These are phyloP conservation scores for Onychostoma macrolepis DNA, from an alignment of 2,113 vertebrate genomes.

Conservation along the genomic window DNA sequence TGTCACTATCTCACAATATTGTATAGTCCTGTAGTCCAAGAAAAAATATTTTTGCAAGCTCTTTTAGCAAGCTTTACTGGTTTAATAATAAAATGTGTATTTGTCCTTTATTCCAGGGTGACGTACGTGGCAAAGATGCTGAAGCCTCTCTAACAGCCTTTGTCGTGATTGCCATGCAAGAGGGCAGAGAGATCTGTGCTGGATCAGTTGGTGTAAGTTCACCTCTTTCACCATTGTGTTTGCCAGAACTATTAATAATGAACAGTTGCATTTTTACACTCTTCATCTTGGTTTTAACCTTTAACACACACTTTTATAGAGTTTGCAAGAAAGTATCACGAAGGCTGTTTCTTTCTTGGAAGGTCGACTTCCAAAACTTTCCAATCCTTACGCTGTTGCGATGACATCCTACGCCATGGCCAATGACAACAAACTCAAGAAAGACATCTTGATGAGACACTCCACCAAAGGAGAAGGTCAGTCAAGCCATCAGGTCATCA, in stretches of 20 bases:
- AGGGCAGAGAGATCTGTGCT: constrained; percentile 73
- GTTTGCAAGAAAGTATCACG: constrained; percentile 67
- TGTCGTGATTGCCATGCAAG: constrained; percentile 80
- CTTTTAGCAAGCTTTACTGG: neutral
- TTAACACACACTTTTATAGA: constrained; percentile 65
- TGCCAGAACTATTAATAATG: neutral
- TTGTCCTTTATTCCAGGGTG: constrained; percentile 72
- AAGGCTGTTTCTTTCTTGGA: constrained; percentile 76
- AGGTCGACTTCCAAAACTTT: constrained; percentile 66
- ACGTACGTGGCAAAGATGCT: constrained; percentile 63
- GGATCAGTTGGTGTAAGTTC: constrained; percentile 76
- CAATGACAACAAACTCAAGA: constrained; percentile 62
- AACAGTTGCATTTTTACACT: neutral
- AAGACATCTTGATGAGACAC: constrained; percentile 61
- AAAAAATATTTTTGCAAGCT: neutral
- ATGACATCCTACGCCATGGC: constrained; percentile 84
- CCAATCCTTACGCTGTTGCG: constrained; percentile 83
- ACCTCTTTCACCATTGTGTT: neutral
- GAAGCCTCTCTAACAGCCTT: constrained; percentile 87
- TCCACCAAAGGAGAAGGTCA: constrained; percentile 36
- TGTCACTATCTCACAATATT: neutral
- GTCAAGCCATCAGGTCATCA: neutral
- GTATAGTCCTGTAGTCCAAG: neutral
- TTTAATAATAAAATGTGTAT: neutral
- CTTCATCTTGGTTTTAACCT: neutral